Conservation (phyloP, 1,140 invertebrate species). For the Drosophila micromelanica region DNA sequence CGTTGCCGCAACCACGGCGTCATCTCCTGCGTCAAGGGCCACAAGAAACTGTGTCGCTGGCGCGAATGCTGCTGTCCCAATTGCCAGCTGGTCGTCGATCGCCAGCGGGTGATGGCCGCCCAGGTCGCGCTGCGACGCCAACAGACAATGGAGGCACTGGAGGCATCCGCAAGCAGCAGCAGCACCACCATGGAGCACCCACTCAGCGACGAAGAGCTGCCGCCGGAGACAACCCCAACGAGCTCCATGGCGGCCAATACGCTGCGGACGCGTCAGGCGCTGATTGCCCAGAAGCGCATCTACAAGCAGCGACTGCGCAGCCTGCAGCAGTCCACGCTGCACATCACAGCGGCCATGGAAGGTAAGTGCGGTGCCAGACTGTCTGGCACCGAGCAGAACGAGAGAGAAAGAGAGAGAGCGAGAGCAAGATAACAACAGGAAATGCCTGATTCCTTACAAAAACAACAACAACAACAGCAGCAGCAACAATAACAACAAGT, state of each 20-base stretch:
- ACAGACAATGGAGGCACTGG: constrained; percentile 86
- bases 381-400: constrained; percentile 55
- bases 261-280: constrained; percentile 83
- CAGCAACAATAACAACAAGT: constrained; percentile 10
- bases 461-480: constrained; percentile 40
- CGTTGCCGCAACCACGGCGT: constrained; percentile 95
- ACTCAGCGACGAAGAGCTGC: constrained; percentile 37
- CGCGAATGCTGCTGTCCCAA: constrained; percentile 93
- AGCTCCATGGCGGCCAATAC: constrained; percentile 26
- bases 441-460: constrained; percentile 56
- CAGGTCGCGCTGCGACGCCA: constrained; percentile 89
- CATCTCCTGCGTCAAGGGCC: constrained; percentile 94
- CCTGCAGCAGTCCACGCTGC: constrained; percentile 86
- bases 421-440: constrained; percentile 48
- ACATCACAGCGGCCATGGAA: constrained; percentile 81
- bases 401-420: background rate
- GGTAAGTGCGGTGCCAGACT: constrained; percentile 78
- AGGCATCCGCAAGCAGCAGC: constrained; percentile 40
- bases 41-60: constrained; percentile 92
- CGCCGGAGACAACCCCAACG: constrained; percentile 19
- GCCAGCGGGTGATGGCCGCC: constrained; percentile 95
- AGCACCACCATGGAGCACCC: background rate
- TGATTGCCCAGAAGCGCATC: constrained; percentile 86
- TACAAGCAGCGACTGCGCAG: constrained; percentile 87
- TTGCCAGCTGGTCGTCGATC: constrained; percentile 93